phyloP scores from a whole-genome alignment of 2,113 vertebrate genomes.

The Arizona elegans region DNA sequence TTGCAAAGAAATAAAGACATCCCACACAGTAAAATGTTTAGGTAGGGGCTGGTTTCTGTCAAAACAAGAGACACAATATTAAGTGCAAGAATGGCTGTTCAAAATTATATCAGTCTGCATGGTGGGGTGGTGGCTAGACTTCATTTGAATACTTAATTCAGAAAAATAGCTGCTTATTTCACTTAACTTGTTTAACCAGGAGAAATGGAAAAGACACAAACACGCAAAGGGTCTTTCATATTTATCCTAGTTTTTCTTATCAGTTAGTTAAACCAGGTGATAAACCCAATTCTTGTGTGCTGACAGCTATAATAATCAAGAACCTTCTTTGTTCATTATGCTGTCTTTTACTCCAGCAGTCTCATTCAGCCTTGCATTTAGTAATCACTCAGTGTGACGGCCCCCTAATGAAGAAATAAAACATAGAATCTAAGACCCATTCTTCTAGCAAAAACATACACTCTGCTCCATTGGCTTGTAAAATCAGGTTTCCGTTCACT shows the following conservation, averaged over 20 bases:
- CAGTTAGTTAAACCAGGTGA: constrained; percentile 79
- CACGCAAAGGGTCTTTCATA: constrained; percentile 69
- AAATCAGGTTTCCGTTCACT: constrained; percentile 79
- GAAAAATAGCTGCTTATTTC: constrained; percentile 7
- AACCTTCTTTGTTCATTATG: constrained; percentile 76
- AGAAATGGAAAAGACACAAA: constrained; percentile 59
- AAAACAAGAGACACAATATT: background rate
- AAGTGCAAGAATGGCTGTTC: background rate
- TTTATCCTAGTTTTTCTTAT: constrained; percentile 67
- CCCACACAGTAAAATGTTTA: background rate
- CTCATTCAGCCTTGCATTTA: constrained; percentile 79
- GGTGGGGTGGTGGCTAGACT: background rate
- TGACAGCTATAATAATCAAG: constrained; percentile 78
- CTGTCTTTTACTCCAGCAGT: constrained; percentile 76
- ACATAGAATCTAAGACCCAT: constrained; percentile 72
- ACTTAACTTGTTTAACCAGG: constrained; percentile 52
- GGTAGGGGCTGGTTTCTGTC: background rate
- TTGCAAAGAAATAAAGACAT: background rate
- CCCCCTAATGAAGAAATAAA: constrained; percentile 86
- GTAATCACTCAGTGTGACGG: constrained; percentile 82
- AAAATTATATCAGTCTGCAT: background rate
- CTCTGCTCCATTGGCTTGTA: constrained; percentile 78
- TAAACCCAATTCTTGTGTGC: constrained; percentile 75
- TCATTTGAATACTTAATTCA: constrained; percentile 27
- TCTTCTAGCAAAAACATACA: constrained; percentile 73